Base-by-base conservation (phyloP, 2,888 invertebrate species). In the Scelioninae gen. 2 region DNA sequence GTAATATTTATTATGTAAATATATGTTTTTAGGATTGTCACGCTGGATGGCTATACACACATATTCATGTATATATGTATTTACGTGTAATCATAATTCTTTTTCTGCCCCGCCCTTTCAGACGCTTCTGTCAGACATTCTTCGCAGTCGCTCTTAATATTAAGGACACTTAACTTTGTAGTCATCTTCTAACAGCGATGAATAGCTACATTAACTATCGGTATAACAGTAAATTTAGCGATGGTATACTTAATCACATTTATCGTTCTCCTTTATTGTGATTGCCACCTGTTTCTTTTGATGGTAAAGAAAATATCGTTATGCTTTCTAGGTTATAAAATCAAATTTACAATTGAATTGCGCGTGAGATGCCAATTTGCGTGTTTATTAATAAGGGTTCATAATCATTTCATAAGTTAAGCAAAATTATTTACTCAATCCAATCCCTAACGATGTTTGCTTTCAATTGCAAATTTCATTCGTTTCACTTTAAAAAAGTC, bases 161-260 rank as follows among this genome's bases (percentile, higher is more conserved):
- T 85, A 86, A 86, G 85, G 85, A 85, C 86, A 85, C 85, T 86
- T 86, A 83, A 83, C 82, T 84, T 83, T 79, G 80, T 84, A 82
- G 74, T 79, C 79, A 75, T 76, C 75, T 79, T 79, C 76, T 77
- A 77, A 78, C 76, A 76, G 76, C 75, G 75, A 78, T 76, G 60
- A 65, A 80, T 80, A 77, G 73, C 67, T 58, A 75, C 77, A 78
- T 76, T 67, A 76, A 78, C 65, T 73, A 76, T 74, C 63, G 60
- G 74, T 75, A 48, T 69, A 74, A 60, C 45, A 45, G 61, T 72
- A 75, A 74, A 68, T 69, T 72, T 73, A 67, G 67, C 75, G 68
- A 77, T 76, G 76, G 68, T 71, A 68, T 73, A 75, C 67, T 75
- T 74, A 74, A 77, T 77, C 76, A 79, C 77, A 76, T 73, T 76